Conservation (phyloP, 2,113 vertebrate genomes). For the Xenotilapia leptura region DNA sequence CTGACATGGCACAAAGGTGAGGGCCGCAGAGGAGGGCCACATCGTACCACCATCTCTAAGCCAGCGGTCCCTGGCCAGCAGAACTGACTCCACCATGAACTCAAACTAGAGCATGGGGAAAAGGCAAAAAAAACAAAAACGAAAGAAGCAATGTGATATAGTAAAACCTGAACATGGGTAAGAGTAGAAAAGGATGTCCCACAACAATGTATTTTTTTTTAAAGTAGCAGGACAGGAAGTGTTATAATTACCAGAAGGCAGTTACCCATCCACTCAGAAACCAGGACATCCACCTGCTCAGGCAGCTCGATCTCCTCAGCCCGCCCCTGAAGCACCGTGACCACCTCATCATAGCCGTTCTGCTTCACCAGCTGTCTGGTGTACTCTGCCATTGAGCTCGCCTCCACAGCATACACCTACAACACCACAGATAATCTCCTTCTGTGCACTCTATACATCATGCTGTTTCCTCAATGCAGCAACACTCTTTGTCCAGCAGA, state of each 20-base stretch:
- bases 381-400: constrained; percentile 76
- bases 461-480: not conserved
- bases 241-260: constrained; percentile 75
- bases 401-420: constrained; percentile 81
- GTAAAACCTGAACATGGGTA: not conserved
- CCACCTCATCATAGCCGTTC: constrained; percentile 67
- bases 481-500: constrained; percentile 2
- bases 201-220: not conserved
- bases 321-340: constrained; percentile 71
- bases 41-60: constrained; percentile 72
- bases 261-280: constrained; percentile 85
- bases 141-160: not conserved
- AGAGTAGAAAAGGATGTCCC: not conserved
- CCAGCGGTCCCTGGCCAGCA: constrained; percentile 74
- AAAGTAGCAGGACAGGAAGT: not conserved
- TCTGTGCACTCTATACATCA: not conserved
- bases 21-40: constrained; percentile 73
- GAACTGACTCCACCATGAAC: constrained; percentile 82
- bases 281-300: constrained; percentile 75
- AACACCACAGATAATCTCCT: not conserved
- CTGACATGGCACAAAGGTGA: constrained; percentile 76
- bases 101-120: constrained; percentile 66
- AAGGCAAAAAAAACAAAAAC: not conserved
- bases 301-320: constrained; percentile 75
- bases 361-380: constrained; percentile 72